Evolutionary conservation across 2,888 invertebrate genomes (phyloP), one percentile per base, ranked within the genome.

Genomic region (Lamellibrachia columna): DNA sequence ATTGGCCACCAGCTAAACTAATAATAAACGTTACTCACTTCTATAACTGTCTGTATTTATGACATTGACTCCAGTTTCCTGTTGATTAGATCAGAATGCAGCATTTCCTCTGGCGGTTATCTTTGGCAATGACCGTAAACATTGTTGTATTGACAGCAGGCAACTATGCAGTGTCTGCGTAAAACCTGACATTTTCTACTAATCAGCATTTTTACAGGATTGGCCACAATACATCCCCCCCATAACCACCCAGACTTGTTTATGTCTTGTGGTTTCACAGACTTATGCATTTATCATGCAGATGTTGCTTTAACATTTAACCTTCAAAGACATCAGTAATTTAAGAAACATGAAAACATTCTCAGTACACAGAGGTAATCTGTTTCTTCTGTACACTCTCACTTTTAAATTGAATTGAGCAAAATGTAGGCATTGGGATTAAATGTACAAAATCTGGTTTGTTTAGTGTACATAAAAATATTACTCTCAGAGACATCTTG

Each of bases 21-120:
- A 75, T 75, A 75, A 75, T 75, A 75, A 75, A 75, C 75, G n/a
- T 75, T 75, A 15, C 15, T 75, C 75, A 75, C 15, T 6, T 75
- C 15, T 75, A 75, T 15, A 75, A 75, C 75, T n/a, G 11, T 22
- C 22, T 11, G 22, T 75, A 75, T 75, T 75, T 75, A 75, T 75
- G 75, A 75, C 75, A 22, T 22, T 75, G 75, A 75, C 75, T 22
- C 75, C 22, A 75, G 75, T 75, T 75, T 75, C 75, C 75, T 15
- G 75, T 75, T 22, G 75, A 75, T 75, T 75, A 75, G 75, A 75
- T 75, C n/a, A n/a, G 75, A 75, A 75, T 75, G 75, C 75, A 22
- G 15, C 22, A 22, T 75, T 75, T 75, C 22, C 75, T 75, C 75
- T n/a, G 15, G 6, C 6, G 75, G n/a, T 22, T 75, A 75, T 75